Conservation (phyloP, 2,113 vertebrate genomes). For the Oncorhynchus keta region DNA sequence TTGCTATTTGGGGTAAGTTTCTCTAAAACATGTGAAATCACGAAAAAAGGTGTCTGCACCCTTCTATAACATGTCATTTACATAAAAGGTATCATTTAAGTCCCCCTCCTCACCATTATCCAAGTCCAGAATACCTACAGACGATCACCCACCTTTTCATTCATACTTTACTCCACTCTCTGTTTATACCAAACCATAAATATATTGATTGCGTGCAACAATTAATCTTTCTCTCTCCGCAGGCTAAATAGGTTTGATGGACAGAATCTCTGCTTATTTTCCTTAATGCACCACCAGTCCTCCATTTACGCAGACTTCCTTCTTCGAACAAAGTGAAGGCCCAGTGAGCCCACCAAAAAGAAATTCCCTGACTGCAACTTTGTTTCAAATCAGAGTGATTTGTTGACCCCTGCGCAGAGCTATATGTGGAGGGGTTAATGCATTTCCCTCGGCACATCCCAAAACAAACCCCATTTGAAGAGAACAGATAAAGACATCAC, state of each 20-base stretch:
- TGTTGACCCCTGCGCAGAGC: constrained; percentile 32
- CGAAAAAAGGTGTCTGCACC: too few relatives aligned
- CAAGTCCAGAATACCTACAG: constrained; percentile 1
- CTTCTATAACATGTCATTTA: too few relatives aligned
- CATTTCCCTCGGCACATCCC: constrained; percentile 11
- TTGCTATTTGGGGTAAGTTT: too few relatives aligned
- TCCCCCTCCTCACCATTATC: background rate
- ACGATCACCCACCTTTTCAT: background rate
- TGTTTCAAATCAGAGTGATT: constrained; percentile 36
- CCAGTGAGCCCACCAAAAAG: background rate
- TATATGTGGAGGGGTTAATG: constrained; percentile 44
- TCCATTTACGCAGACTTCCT: background rate
- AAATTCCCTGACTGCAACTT: constrained; percentile 25
- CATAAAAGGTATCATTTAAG: too few relatives aligned
- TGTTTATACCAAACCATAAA: background rate
- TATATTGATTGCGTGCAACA: background rate
- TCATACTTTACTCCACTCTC: background rate
- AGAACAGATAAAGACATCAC: constrained; percentile 24
- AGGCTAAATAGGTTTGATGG: background rate
- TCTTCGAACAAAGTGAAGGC: constrained; percentile 29
- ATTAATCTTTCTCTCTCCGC: background rate
- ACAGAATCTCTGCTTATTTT: background rate
- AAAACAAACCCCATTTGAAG: constrained; percentile 27
- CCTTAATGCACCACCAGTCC: background rate
- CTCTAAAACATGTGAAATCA: too few relatives aligned